Evolutionary conservation across 1,140 invertebrate species (phyloP).

Genomic region (Drosophila athabasca): DNA sequence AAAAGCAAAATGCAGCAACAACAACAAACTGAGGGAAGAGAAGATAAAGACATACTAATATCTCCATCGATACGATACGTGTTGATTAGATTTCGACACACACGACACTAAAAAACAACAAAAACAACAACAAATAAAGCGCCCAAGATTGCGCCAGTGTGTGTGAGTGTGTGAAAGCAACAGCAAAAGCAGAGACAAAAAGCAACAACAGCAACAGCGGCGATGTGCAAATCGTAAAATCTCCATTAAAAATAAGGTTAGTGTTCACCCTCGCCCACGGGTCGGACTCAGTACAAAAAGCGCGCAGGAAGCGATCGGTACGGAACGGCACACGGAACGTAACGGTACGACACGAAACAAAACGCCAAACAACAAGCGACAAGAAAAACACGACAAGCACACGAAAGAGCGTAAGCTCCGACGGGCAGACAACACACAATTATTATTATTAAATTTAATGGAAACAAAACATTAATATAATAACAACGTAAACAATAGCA

Average conservation of each 20-base stretch:
- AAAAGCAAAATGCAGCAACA: conserved; percentile 3
- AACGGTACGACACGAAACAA: conserved; percentile 7
- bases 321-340: conserved; percentile 33
- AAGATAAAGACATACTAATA: conserved; percentile 58
- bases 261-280: conserved; percentile 48
- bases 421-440: too few species aligned
- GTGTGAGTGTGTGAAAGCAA: conserved; percentile 28
- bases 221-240: conserved; percentile 54
- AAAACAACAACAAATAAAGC: not conserved
- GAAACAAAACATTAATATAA: too few species aligned
- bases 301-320: conserved; percentile 66
- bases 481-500: too few species aligned
- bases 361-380: conserved; percentile 8
- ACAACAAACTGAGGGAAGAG: conserved; percentile 15
- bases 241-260: conserved; percentile 72
- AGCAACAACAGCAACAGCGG: conserved; percentile 38
- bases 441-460: too few species aligned
- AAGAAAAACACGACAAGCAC: conserved; percentile 12
- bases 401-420: conserved; percentile 1
- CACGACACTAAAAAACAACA: conserved; percentile 19
- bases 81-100: conserved; percentile 79
- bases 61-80: conserved; percentile 69
- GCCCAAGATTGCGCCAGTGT: conserved; percentile 1
- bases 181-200: conserved; percentile 21
- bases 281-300: conserved; percentile 66